These are phyloP conservation scores for Microctonus aethiopoides DNA, from an alignment of 2,888 invertebrate genomes.

Conservation along the genomic window DNA sequence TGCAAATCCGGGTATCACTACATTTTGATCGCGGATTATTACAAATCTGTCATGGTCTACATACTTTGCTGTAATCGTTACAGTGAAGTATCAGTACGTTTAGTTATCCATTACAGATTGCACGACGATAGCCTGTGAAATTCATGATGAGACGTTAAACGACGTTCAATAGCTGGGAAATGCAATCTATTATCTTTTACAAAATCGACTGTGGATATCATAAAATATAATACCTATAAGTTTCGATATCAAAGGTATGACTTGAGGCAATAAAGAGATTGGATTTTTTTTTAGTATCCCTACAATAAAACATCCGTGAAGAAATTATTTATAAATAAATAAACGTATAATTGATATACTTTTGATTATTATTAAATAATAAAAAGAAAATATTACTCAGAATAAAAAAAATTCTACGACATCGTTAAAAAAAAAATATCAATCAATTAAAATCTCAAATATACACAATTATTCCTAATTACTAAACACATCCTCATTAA, in stretches of 20 bases:
- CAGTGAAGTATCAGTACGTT: slow-evolving; percentile 26
- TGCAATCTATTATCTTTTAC: slow-evolving; percentile 52
- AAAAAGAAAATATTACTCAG: too few relatives aligned
- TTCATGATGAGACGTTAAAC: slow-evolving; percentile 61
- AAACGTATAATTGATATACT: too few relatives aligned
- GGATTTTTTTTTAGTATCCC: neutral
- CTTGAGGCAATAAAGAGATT: neutral
- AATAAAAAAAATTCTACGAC: too few relatives aligned
- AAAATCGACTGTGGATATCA: neutral
- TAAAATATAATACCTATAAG: neutral
- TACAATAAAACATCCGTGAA: neutral
- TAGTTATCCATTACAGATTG: slow-evolving; percentile 61
- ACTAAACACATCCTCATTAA: too few relatives aligned
- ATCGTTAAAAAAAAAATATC: too few relatives aligned
- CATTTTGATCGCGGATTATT: slow-evolving; percentile 6
- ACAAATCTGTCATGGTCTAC: neutral
- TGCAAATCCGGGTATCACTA: neutral
- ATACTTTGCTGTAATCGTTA: neutral
- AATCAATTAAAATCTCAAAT: too few relatives aligned
- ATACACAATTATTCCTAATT: too few relatives aligned
- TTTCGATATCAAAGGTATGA: neutral
- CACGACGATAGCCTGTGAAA: slow-evolving; percentile 54
- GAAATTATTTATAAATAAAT: too few relatives aligned
- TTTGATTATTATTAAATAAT: too few relatives aligned
- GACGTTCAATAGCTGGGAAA: slow-evolving; percentile 54